These are phyloP conservation scores for Sander vitreus DNA, from an alignment of 2,113 vertebrate genomes.

Conservation along the genomic window DNA sequence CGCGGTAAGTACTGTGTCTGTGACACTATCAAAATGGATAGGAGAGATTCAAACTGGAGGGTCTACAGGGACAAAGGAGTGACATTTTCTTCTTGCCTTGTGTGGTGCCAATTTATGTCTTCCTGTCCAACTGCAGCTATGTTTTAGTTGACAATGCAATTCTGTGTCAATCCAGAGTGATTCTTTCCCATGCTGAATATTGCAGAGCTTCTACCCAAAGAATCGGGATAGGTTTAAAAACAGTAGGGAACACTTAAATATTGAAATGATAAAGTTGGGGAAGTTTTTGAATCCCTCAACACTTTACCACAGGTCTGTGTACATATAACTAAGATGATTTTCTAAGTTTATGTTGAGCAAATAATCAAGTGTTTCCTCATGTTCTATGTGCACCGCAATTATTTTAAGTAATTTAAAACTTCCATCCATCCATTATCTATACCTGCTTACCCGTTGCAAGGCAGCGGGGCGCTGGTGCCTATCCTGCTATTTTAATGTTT, in stretches of 20 bases:
- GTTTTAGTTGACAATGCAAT: slow-evolving; percentile 31
- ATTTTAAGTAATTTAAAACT: neutral
- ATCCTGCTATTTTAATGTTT: neutral
- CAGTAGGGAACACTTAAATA: neutral
- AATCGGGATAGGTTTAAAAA: slow-evolving; percentile 2
- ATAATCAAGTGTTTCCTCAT: neutral
- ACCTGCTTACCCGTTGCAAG: neutral
- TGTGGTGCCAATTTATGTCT: slow-evolving; percentile 23
- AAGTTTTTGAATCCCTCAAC: slow-evolving; percentile 9
- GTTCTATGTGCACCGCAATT: neutral
- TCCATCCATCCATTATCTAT: neutral
- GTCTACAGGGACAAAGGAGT: slow-evolving; percentile 38
- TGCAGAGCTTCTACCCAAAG: neutral
- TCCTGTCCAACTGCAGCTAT: slow-evolving; percentile 23
- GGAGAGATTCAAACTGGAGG: slow-evolving; percentile 39
- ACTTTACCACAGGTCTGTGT: neutral
- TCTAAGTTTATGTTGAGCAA: neutral
- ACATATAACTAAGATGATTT: neutral
- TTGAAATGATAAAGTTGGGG: slow-evolving; percentile 23
- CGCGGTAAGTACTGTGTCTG: slow-evolving; percentile 44
- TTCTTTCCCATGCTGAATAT: neutral
- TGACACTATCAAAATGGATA: slow-evolving; percentile 52
- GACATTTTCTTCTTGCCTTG: slow-evolving; percentile 13
- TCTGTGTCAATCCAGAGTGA: slow-evolving; percentile 9
- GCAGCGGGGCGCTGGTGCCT: too few relatives aligned